Conservation (phyloP, 2,113 vertebrate species). For the Albula glossodonta region DNA sequence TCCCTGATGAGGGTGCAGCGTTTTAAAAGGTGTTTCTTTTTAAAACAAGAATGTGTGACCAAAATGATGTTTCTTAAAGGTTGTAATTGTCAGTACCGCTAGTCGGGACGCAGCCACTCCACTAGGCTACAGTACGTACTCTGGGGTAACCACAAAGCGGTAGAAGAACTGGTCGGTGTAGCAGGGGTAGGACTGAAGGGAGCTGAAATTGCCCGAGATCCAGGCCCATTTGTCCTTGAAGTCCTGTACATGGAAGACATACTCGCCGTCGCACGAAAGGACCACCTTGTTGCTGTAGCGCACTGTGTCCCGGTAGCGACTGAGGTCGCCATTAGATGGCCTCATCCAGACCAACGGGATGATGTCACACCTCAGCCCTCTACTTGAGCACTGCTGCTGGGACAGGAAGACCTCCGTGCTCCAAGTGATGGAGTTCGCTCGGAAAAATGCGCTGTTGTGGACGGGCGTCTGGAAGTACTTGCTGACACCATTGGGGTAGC, state of each 20-base stretch:
- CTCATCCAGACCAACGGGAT: slow-evolving; percentile 30
- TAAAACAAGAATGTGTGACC: too few species aligned
- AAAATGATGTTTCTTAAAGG: too few species aligned
- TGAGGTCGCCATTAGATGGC: slow-evolving; percentile 1
- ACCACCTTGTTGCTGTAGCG: slow-evolving; percentile 54
- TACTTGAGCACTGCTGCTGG: slow-evolving; percentile 39
- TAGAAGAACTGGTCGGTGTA: slow-evolving; percentile 35
- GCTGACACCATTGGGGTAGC: slow-evolving; percentile 4
- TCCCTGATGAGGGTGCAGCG: too few species aligned
- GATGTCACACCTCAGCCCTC: background rate
- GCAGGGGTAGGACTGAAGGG: slow-evolving; percentile 38
- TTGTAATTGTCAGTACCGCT: too few species aligned
- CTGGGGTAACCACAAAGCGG: slow-evolving; percentile 47
- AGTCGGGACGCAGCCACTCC: too few species aligned
- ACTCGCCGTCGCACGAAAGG: slow-evolving; percentile 42
- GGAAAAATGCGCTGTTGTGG: slow-evolving; percentile 58
- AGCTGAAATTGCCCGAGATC: slow-evolving; percentile 29
- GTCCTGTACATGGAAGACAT: slow-evolving; percentile 42
- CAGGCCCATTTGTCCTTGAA: slow-evolving; percentile 34
- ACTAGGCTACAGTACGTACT: slow-evolving; percentile 29
- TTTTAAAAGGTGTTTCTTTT: too few species aligned
- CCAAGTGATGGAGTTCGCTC: slow-evolving; percentile 39
- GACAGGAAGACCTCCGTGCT: slow-evolving; percentile 25
- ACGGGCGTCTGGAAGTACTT: slow-evolving; percentile 47
- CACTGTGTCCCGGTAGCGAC: slow-evolving; percentile 18